phyloP scores from a whole-genome alignment of 2,888 invertebrate genomes.

The Eupeodes luniger region DNA sequence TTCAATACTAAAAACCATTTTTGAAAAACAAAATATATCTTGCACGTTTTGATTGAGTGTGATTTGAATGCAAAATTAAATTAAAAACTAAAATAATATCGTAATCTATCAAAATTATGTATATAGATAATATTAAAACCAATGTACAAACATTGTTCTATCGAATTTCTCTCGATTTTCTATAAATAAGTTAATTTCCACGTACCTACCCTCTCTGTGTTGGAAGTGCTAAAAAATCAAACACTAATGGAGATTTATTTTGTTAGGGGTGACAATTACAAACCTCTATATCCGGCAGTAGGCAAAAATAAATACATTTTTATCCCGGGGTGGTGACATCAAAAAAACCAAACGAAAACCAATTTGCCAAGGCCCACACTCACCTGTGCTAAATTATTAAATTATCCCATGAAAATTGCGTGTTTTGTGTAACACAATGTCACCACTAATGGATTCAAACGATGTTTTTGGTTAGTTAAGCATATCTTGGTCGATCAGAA shows the following conservation, averaged over 20 bases:
- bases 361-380: constrained; percentile 44
- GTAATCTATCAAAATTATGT: not conserved
- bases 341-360: constrained; percentile 13
- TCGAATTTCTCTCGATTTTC: constrained; percentile 2
- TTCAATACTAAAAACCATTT: constrained; percentile 42
- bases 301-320: not conserved
- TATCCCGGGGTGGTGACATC: constrained; percentile 21
- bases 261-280: constrained; percentile 7
- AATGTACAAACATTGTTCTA: not conserved
- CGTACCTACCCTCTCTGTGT: not conserved
- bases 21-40: not conserved
- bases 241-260: constrained; percentile 34
- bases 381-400: constrained; percentile 45
- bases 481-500: constrained; percentile 1
- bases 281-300: not conserved
- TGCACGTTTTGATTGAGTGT: constrained; percentile 62
- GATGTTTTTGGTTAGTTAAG: constrained; percentile 23
- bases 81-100: not conserved
- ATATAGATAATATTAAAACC: too few species aligned
- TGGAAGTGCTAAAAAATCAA: constrained; percentile 13
- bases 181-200: constrained; percentile 7
- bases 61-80: constrained; percentile 65
- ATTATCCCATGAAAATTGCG: constrained; percentile 59
- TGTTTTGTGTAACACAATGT: constrained; percentile 29
- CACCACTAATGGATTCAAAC: constrained; percentile 36